These are phyloP conservation scores for Chinchilla lanigera DNA, from an alignment of 2,113 vertebrate genomes.

Conservation along the genomic window DNA sequence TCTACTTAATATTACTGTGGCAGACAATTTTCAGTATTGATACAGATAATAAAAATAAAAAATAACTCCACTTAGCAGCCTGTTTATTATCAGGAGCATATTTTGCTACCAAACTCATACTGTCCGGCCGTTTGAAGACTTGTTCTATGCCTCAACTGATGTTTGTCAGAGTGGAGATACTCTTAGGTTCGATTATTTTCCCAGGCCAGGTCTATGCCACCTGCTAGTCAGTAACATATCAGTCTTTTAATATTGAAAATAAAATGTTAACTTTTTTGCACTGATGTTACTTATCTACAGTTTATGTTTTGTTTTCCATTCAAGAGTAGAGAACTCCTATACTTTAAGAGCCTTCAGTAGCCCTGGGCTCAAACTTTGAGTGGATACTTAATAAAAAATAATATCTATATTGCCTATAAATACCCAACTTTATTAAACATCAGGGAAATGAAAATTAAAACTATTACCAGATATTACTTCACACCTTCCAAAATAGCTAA, in stretches of 20 bases:
- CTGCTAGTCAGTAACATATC: neutral
- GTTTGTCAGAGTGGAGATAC: neutral
- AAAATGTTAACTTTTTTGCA: slow-evolving; percentile 2
- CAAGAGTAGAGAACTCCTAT: neutral
- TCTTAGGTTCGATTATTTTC: neutral
- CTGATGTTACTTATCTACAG: neutral
- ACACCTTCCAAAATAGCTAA: neutral
- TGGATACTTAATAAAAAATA: neutral
- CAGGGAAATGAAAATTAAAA: slow-evolving; percentile 30
- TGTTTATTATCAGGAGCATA: neutral
- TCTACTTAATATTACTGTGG: neutral
- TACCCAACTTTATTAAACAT: neutral
- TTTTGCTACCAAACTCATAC: neutral
- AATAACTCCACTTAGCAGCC: neutral
- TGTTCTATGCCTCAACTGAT: neutral
- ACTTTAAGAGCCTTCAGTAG: neutral
- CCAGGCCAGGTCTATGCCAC: neutral
- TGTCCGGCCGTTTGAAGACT: neutral
- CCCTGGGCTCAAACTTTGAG: neutral
- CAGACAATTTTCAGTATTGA: slow-evolving; percentile 38
- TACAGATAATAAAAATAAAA: neutral
- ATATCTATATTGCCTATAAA: neutral
- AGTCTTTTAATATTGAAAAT: slow-evolving; percentile 21
- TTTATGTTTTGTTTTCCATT: neutral
- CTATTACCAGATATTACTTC: neutral